phyloP scores from a whole-genome alignment of 2,888 invertebrate species.

The Rhingia rostrata region DNA sequence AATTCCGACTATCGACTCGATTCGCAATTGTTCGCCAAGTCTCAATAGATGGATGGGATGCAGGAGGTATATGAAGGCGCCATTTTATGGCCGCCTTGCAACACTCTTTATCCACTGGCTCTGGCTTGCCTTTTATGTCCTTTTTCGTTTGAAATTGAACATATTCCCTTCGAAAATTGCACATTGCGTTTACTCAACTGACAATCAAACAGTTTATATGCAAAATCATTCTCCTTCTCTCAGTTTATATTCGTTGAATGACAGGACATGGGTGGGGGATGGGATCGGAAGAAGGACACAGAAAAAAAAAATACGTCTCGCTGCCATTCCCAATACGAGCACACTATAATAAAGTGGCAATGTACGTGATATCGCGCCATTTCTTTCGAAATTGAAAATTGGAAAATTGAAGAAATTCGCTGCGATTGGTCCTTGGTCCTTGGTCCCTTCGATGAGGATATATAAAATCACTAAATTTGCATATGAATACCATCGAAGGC shows the following conservation, averaged over 20 bases:
- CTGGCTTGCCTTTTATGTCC: slow-evolving; percentile 34
- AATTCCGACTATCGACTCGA: background rate
- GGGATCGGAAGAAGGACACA: slow-evolving; percentile 9
- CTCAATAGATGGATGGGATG: slow-evolving; percentile 56
- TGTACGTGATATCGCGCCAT: slow-evolving; percentile 68
- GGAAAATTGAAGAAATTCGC: slow-evolving; percentile 72
- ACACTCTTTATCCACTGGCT: slow-evolving; percentile 43
- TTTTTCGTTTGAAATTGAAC: slow-evolving; percentile 58
- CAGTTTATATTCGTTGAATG: slow-evolving; percentile 1
- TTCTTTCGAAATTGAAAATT: slow-evolving; percentile 71
- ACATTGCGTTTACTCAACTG: slow-evolving; percentile 69
- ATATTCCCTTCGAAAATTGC: slow-evolving; percentile 40
- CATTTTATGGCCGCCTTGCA: slow-evolving; percentile 71
- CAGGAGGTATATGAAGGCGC: slow-evolving; percentile 60
- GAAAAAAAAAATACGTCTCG: slow-evolving; percentile 33
- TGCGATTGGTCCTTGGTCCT: slow-evolving; percentile 49
- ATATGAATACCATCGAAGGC: slow-evolving; percentile 57
- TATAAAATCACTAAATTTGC: slow-evolving; percentile 53
- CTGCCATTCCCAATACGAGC: slow-evolving; percentile 53
- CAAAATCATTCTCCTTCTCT: slow-evolving; percentile 62
- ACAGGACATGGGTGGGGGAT: slow-evolving; percentile 34
- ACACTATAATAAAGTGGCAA: slow-evolving; percentile 67
- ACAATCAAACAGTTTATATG: slow-evolving; percentile 74
- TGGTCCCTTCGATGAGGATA: too few relatives aligned
- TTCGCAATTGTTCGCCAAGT: slow-evolving; percentile 46